Evolutionary conservation across 2,797 vertebrate genomes (phyloP), one percentile per base, ranked within the genome.

Genomic region (Ptychadena robeensis): DNA sequence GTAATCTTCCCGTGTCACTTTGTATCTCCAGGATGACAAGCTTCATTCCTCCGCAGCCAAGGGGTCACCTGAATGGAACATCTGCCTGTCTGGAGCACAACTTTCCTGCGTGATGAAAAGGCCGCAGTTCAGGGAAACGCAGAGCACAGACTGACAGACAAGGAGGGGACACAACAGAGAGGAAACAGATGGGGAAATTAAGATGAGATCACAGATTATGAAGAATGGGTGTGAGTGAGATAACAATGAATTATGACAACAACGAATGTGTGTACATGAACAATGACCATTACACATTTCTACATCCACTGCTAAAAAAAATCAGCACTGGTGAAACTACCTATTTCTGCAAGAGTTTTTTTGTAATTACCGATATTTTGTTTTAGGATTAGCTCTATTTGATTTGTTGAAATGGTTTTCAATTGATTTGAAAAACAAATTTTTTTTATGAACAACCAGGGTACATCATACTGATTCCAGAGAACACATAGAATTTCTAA

Each of bases 151-250:
- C 75, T 67, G 79, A 73, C 44, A 73, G 69, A 65, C 57, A 61
- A 18, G 31, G 9, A 73, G 12, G 61, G 9, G 68, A 80, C 11
- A 72, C 11, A 2, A 18, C 15, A 9, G 12, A 40, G 25, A 80
- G 79, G 79, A 80, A 80, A 80, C 79, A 80, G 79, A 80, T 80
- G 79, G 30, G 12, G 44, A 53, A 53, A 53, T 22, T 22, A 53
- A 53, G 44, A 65, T 65, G 27, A 65, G 14, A 65, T 30, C 30
- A 31, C 27, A 66, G 64, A 66, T 22, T 34, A 18, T 34, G 34
- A 32, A 34, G 14, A 12, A 18, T 32, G 30, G 31, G 32, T 65
- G 63, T 48, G 40, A 18, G 40, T 53, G 44, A n/a, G n/a, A 53
- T 53, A 53, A 53, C 44, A 53, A 53, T 22, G 18, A 53, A 18